Base-by-base conservation (phyloP, 2,797 vertebrate species). In the Heterohyrax brucei region DNA sequence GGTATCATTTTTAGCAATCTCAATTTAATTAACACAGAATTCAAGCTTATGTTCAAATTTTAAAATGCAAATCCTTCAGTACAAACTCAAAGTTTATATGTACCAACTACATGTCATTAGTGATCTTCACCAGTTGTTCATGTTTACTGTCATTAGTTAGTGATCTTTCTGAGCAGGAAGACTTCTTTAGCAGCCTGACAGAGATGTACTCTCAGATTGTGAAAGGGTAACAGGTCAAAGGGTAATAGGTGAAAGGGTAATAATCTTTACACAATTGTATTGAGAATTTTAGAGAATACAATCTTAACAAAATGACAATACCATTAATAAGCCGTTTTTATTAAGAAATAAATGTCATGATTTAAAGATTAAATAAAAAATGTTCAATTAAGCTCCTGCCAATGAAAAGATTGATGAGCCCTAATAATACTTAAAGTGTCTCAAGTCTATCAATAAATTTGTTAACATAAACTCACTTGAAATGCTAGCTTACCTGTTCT, bases 401-500 rank as follows among this genome's bases (percentile, higher is more conserved):
- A 53, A 76, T 91, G 66, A 87, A 68, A 89, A 91, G 64, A 66
- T 3, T 87, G 39, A 19, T 53, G 62, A 79, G 77, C 18, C 44
- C 56, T 10, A 68, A 75, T 10, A 79, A 72, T 70, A 93, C 21
- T 87, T 48, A 76, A 94, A 33, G 80, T 28, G 8, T 30, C 44
- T 77, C 33, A 68, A 84, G 44, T 39, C 44, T 84, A 70, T 50
- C 24, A 53, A 76, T 46, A 62, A 30, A 83, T 30, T 59, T 62
- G 28, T 53, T 44, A 84, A n/a, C 4, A 76, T 33, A 39, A 61
- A 89, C 3, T 79, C 46, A 86, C 5, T 33, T 82, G 48, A 94
- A 85, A 93, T 6, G 18, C 26, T 46, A 46, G 26, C 95, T 82
- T 97, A 99, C 99, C 99, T 99, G 99, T 89, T 99, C 99, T 97